phyloP scores from a whole-genome alignment of 2,113 vertebrate genomes.

The Rhea pennata region DNA sequence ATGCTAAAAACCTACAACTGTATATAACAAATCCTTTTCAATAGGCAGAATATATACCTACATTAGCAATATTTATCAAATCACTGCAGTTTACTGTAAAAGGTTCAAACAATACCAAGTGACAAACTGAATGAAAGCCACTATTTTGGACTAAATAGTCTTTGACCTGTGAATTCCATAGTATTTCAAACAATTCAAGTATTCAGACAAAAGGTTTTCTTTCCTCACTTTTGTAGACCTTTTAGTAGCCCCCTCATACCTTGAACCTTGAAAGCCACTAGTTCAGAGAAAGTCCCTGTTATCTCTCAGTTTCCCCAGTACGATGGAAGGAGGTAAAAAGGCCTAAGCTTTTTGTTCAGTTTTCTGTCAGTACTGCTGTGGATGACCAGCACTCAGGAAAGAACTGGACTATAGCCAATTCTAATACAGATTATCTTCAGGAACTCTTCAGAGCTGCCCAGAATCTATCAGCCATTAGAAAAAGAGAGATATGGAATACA shows the following conservation, averaged over 20 bases:
- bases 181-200: neutral
- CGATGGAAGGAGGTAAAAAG: neutral
- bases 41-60: neutral
- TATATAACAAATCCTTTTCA: neutral
- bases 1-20: neutral
- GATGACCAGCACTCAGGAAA: neutral
- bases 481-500: neutral
- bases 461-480: neutral
- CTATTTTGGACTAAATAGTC: neutral
- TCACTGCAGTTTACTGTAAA: neutral
- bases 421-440: neutral
- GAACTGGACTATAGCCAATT: neutral
- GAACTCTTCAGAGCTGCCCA: neutral
- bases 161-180: neutral
- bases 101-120: neutral
- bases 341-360: neutral
- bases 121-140: neutral
- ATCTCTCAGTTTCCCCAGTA: neutral
- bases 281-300: neutral
- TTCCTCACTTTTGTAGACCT: neutral
- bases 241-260: neutral
- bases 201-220: neutral
- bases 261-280: neutral
- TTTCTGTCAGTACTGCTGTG: neutral
- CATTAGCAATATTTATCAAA: neutral